Evolutionary conservation across 2,888 invertebrate genomes (phyloP), one percentile per base, ranked within the genome.

Genomic region (Microctonus hyperodae): DNA sequence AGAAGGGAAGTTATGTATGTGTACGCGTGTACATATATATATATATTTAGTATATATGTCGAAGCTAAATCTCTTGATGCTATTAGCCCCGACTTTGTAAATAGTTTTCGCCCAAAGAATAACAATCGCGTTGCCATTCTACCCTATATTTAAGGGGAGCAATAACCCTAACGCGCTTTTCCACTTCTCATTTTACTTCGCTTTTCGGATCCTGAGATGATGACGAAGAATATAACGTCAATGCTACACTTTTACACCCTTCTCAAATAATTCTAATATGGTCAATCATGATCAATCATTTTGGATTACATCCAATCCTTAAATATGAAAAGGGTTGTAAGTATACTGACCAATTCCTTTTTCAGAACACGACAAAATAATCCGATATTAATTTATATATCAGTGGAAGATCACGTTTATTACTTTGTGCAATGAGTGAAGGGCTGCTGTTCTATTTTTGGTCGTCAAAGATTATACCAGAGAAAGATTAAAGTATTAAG

Each of bases 51-150:
- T 37, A n/a, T 44, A 74, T 76, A 78, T 79, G 78, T 76, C 77
- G 77, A 78, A 63, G 58, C 73, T 70, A 81, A 82, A 82, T 83
- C 81, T 81, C 78, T 82, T 79, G 79, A 82, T 81, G 78, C 81
- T 78, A 82, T 82, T 82, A 82, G 80, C 74, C 74, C 74, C 80
- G 79, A 80, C 80, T 82, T 81, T 81, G 83, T 81, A 83, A 83
- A 83, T 82, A 83, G 82, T 83, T 83, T 83, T 83, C 78, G 79
- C 73, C 75, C 67, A 75, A 78, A 77, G 81, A 83, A 83, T 81
- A 83, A 83, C 83, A 83, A 80, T 78, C 79, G 78, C 71, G 68
- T 72, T 74, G 72, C 51, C 31, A 5, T 53, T 53, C 28, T 50
- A 40, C 65, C 40, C 53, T 40, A 31, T 28, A 23, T 56, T 25